Conservation (phyloP, 2,113 vertebrate genomes). For the Muntiacus muntjak region DNA sequence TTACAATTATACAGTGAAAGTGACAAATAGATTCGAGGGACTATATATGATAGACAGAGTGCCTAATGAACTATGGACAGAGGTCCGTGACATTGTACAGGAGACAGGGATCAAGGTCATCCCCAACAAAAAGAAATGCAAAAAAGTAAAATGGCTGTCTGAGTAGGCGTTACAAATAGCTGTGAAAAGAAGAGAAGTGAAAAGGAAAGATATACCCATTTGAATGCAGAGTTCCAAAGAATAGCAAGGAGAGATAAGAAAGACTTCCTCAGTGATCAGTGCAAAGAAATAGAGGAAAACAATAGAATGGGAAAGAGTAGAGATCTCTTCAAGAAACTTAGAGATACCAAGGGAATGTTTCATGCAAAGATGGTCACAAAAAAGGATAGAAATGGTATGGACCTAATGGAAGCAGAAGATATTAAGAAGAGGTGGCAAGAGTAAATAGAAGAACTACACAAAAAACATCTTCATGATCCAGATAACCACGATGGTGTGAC, state of each 20-base stretch:
- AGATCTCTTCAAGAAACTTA: background rate
- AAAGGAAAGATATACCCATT: background rate
- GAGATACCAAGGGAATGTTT: background rate
- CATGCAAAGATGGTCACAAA: background rate
- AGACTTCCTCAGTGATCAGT: background rate
- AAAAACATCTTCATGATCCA: background rate
- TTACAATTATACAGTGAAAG: background rate
- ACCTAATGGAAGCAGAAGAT: background rate
- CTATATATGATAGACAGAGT: background rate
- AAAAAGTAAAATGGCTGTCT: background rate
- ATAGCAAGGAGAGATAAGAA: background rate
- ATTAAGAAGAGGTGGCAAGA: background rate
- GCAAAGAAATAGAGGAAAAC: background rate
- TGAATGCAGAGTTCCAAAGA: background rate
- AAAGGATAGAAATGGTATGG: background rate
- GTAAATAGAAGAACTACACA: background rate
- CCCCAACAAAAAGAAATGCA: background rate
- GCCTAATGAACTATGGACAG: background rate
- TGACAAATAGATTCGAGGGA: background rate
- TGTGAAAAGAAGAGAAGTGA: background rate
- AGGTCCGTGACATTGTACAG: background rate
- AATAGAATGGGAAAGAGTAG: background rate
- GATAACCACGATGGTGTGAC: background rate
- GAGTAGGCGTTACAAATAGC: background rate
- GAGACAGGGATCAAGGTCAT: background rate